These are phyloP conservation scores for Ptychadena robeensis DNA, from an alignment of 2,797 vertebrate genomes.

Conservation along the genomic window DNA sequence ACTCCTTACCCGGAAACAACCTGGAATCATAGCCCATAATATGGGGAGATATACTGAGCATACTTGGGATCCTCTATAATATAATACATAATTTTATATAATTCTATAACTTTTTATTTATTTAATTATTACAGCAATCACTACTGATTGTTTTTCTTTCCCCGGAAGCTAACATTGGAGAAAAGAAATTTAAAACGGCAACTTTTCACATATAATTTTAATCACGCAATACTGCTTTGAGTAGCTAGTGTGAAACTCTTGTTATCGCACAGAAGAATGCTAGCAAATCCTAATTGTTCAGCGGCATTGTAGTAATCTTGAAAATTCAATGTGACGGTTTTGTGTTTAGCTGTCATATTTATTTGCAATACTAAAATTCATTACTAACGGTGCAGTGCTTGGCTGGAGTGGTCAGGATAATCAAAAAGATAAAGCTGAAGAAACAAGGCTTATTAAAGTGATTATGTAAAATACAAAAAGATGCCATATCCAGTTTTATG, in stretches of 20 bases:
- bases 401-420: slow-evolving; percentile 8
- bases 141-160: neutral
- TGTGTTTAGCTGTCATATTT: slow-evolving; percentile 39
- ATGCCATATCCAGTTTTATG: neutral
- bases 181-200: slow-evolving; percentile 20
- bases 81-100: too few relatives aligned
- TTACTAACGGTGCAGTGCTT: slow-evolving; percentile 27
- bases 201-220: slow-evolving; percentile 45
- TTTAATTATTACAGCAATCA: neutral
- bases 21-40: too few relatives aligned
- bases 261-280: slow-evolving; percentile 33
- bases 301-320: slow-evolving; percentile 13
- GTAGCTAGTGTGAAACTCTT: slow-evolving; percentile 32
- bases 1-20: too few relatives aligned
- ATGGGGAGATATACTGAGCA: too few relatives aligned
- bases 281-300: slow-evolving; percentile 40
- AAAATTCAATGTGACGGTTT: slow-evolving; percentile 31
- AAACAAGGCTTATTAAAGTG: slow-evolving; percentile 19
- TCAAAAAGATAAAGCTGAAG: neutral
- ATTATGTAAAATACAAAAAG: slow-evolving; percentile 20
- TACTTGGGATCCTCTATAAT: too few relatives aligned
- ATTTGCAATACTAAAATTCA: slow-evolving; percentile 33
- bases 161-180: neutral
- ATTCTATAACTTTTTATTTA: too few relatives aligned
- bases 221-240: slow-evolving; percentile 16